Evolutionary conservation across 1,140 invertebrate genomes (phyloP).

Genomic region (Cotesia typhae): DNA sequence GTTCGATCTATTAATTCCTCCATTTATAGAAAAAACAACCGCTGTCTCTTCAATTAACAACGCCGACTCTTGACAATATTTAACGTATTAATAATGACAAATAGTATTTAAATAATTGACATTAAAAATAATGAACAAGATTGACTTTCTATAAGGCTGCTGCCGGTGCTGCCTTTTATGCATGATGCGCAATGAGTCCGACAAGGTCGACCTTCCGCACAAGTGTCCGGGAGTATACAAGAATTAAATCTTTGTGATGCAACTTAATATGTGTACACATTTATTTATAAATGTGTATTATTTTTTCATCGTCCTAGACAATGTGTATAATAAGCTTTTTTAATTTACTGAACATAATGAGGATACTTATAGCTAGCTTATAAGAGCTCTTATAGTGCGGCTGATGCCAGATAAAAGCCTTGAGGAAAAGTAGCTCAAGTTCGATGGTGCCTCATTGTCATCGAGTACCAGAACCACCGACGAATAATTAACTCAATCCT

Average conservation of each 20-base stretch:
- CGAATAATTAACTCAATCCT: neutral
- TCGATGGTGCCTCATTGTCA: slow-evolving; percentile 20
- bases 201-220: slow-evolving; percentile 19
- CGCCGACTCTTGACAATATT: too few species aligned
- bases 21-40: too few species aligned
- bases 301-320: slow-evolving; percentile 21
- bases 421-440: slow-evolving; percentile 26
- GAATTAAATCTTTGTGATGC: slow-evolving; percentile 23
- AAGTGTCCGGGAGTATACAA: slow-evolving; percentile 1
- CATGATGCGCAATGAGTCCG: slow-evolving; percentile 5
- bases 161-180: slow-evolving; percentile 20
- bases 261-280: neutral
- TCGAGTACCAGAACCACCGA: neutral
- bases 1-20: too few species aligned
- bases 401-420: slow-evolving; percentile 19
- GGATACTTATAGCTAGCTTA: neutral
- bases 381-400: neutral
- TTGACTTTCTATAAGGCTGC: slow-evolving; percentile 9
- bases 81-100: too few species aligned
- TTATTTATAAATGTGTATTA: too few species aligned
- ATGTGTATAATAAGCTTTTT: slow-evolving; percentile 16
- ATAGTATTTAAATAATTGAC: too few species aligned
- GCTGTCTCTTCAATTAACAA: too few species aligned
- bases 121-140: neutral
- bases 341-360: slow-evolving; percentile 14